Base-by-base conservation (phyloP, 1,140 invertebrate genomes). In the Drosophila carrolli region DNA sequence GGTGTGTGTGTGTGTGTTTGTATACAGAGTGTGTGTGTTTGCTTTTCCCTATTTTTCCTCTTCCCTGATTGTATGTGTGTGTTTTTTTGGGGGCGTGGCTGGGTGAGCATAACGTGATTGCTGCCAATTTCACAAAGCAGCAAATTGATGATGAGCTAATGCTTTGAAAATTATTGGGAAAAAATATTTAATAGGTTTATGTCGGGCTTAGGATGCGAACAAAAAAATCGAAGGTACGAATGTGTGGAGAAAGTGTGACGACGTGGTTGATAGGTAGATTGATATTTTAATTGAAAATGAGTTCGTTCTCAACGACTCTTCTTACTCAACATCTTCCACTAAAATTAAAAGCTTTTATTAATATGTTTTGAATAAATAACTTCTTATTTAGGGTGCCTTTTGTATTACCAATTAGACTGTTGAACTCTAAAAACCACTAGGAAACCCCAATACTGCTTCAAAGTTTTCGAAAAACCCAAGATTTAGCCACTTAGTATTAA, bases 61-160 rank as follows among this genome's bases (percentile, higher is more conserved):
- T 53, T 53, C 5, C 50, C 32, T n/a, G 10, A 48, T 8, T 65
- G 19, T 46, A 29, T 68, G 46, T 70, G 29, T 62, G 62, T 63
- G 67, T 32, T 51, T 35, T 54, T 40, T 51, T 56, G 53, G 60
- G 56, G 83, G 82, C 72, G 82, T 88, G 83, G 60, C 67, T 59
- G 44, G 57, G 57, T 65, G 58, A 60, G 61, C 70, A 79, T 86
- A 82, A 86, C 83, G 71, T 88, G 83, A 76, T 88, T 88, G 58
- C 76, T 78, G 76, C 61, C 79, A 88, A 78, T 88, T 83, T 78
- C 57, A 78, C 59, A 61, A 63, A 46, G 57, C 58, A 88, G 61
- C 80, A 83, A 88, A 74, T 88, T 80, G 68, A 78, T 80, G 72
- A 77, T 88, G 76, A 88, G 72, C 67, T 79, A 88, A 88, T 88